Percentiles rank a stretch among this genome's conserved stretches.
phyloP scores from a whole-genome alignment of 1,140 invertebrate genomes.

The Episyrphus balteatus region DNA sequence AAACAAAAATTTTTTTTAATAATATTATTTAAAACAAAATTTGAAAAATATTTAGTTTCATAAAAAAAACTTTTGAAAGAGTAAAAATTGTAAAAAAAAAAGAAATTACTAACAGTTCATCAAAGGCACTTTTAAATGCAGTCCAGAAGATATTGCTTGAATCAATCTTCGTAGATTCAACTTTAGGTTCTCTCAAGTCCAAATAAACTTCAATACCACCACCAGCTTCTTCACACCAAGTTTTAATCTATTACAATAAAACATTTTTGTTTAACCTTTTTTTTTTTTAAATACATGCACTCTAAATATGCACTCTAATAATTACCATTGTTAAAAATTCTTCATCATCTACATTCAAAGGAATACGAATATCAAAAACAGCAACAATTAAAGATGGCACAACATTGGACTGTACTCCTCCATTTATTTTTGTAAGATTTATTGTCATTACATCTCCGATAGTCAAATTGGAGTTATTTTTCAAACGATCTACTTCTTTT shows the following conservation, averaged over 20 bases:
- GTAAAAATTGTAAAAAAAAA: too few species aligned
- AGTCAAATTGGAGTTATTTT: slow-evolving; percentile 45
- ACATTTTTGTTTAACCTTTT: too few species aligned
- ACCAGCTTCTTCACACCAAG: slow-evolving; percentile 75
- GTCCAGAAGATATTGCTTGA: slow-evolving; percentile 68
- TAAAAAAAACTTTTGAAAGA: too few species aligned
- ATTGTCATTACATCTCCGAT: slow-evolving; percentile 75
- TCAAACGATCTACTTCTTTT: slow-evolving; percentile 50
- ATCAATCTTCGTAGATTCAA: slow-evolving; percentile 55
- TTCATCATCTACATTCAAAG: slow-evolving; percentile 51
- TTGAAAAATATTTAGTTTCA: slow-evolving; percentile 18
- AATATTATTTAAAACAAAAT: neutral
- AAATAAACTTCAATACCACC: slow-evolving; percentile 64
- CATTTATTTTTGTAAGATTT: slow-evolving; percentile 73
- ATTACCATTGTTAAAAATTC: slow-evolving; percentile 58
- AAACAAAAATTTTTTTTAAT: neutral
- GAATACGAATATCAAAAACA: slow-evolving; percentile 67
- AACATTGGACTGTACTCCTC: slow-evolving; percentile 81
- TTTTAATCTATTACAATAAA: too few species aligned
- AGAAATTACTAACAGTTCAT: slow-evolving; percentile 45
- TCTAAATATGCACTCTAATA: too few species aligned
- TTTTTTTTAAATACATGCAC: too few species aligned
- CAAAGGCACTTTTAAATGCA: slow-evolving; percentile 54
- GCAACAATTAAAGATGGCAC: slow-evolving; percentile 65
- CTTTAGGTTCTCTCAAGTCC: slow-evolving; percentile 53